Percentiles rank a stretch among this genome's conserved stretches.
phyloP scores from a whole-genome alignment of 1,140 invertebrate genomes.

The Gryon sp. region DNA sequence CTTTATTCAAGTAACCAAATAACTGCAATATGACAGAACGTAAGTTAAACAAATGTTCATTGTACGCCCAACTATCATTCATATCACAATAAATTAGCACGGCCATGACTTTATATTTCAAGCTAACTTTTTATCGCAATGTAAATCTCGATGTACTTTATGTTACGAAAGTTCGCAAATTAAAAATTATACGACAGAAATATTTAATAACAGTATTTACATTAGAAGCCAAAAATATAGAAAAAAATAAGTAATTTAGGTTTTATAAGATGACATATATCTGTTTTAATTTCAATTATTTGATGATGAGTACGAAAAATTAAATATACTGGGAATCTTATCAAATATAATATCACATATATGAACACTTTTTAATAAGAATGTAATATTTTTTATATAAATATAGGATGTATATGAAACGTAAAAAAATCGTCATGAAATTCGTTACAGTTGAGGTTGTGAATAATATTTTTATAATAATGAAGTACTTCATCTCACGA shows the following conservation, averaged over 20 bases:
- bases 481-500: conserved; percentile 10
- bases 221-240: neutral
- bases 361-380: too few relatives aligned
- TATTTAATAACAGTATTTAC: too few relatives aligned
- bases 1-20: neutral
- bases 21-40: neutral
- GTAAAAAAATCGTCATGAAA: neutral
- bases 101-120: neutral
- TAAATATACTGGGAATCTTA: too few relatives aligned
- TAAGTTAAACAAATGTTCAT: neutral
- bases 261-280: too few relatives aligned
- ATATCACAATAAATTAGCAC: neutral
- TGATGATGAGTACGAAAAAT: too few relatives aligned
- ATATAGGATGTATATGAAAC: neutral
- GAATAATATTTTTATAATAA: conserved; percentile 13
- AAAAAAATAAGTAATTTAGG: neutral
- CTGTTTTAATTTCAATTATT: too few relatives aligned
- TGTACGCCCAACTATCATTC: neutral
- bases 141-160: neutral
- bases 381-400: neutral
- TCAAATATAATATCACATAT: too few relatives aligned
- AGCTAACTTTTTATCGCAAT: neutral
- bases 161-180: neutral
- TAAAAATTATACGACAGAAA: neutral
- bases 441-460: conserved; percentile 3